phyloP scores from a whole-genome alignment of 2,113 vertebrate species.

The Psilopsiagon aymara region DNA sequence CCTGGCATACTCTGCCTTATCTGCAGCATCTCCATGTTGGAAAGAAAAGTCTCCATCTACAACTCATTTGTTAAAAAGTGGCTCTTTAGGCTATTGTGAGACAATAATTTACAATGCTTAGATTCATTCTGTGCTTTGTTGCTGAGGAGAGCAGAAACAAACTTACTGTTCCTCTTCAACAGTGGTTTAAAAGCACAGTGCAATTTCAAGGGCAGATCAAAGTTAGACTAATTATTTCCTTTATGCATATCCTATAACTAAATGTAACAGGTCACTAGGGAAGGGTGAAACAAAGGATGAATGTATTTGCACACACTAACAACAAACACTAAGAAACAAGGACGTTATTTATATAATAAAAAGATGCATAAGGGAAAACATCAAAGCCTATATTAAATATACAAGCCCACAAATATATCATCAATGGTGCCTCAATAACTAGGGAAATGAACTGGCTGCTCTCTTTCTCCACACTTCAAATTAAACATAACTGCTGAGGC shows the following conservation, averaged over 20 bases:
- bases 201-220: slow-evolving; percentile 69
- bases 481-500: slow-evolving; percentile 9
- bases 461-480: background rate
- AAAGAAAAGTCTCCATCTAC: background rate
- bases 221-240: slow-evolving; percentile 72
- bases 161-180: slow-evolving; percentile 3
- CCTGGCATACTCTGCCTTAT: background rate
- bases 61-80: background rate
- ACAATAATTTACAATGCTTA: background rate
- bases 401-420: slow-evolving; percentile 36
- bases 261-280: slow-evolving; percentile 67
- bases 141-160: slow-evolving; percentile 55
- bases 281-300: slow-evolving; percentile 63
- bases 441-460: slow-evolving; percentile 32
- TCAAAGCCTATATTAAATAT: slow-evolving; percentile 53
- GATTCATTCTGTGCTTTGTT: slow-evolving; percentile 5
- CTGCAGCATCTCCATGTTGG: background rate
- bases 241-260: slow-evolving; percentile 60
- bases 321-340: slow-evolving; percentile 57
- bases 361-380: slow-evolving; percentile 60
- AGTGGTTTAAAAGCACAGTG: slow-evolving; percentile 24
- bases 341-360: slow-evolving; percentile 63
- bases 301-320: slow-evolving; percentile 53
- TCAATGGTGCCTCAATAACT: slow-evolving; percentile 31
- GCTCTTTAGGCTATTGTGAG: slow-evolving; percentile 4